A percentile compares a stretch with the other conserved stretches of the same genome.
Conservation (phyloP, 53 echinoderm and acorn worm genomes). For the Arbacia lixula region DNA sequence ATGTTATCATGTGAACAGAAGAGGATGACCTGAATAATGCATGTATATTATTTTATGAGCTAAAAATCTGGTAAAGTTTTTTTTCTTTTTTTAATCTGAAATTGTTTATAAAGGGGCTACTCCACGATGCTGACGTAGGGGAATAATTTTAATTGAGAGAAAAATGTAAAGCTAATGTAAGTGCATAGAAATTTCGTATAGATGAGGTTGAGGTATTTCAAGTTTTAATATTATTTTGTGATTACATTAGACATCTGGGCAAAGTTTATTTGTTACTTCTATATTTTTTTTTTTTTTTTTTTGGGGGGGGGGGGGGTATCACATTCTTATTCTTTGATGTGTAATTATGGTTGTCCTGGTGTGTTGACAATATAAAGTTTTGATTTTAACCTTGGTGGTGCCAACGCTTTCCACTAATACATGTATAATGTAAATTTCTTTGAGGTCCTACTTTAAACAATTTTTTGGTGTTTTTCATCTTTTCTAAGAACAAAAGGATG, state of each 20-base stretch:
- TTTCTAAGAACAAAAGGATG: not conserved
- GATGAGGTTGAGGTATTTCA: slow-evolving; percentile 17
- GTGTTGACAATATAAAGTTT: slow-evolving; percentile 8
- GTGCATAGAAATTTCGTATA: not conserved
- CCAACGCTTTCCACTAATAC: slow-evolving; percentile 10
- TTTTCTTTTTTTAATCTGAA: not conserved
- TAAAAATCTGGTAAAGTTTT: not conserved
- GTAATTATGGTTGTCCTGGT: slow-evolving; percentile 12
- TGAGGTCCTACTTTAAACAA: slow-evolving; percentile 15
- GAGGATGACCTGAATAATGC: not conserved
- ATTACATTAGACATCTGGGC: not conserved
- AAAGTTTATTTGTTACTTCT: slow-evolving; percentile 2
- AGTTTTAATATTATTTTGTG: slow-evolving; percentile 16
- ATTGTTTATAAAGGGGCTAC: not conserved
- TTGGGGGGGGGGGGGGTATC: no score
- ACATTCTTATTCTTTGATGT: not conserved
- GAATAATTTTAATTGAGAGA: slow-evolving; percentile 5
- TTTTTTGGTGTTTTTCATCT: not conserved
- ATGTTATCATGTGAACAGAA: slow-evolving; percentile 13
- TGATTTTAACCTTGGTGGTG: slow-evolving; percentile 19
- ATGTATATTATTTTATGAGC: slow-evolving; percentile 11
- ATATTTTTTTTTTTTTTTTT: no score
- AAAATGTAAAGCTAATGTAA: not conserved
- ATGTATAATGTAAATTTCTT: slow-evolving; percentile 7
- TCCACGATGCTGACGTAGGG: slow-evolving; percentile 1